A percentile compares a stretch with the other conserved stretches of the same genome.
Evolutionary conservation across 2,797 vertebrate species (phyloP).

Genomic region (Acanthurus lineatus): DNA sequence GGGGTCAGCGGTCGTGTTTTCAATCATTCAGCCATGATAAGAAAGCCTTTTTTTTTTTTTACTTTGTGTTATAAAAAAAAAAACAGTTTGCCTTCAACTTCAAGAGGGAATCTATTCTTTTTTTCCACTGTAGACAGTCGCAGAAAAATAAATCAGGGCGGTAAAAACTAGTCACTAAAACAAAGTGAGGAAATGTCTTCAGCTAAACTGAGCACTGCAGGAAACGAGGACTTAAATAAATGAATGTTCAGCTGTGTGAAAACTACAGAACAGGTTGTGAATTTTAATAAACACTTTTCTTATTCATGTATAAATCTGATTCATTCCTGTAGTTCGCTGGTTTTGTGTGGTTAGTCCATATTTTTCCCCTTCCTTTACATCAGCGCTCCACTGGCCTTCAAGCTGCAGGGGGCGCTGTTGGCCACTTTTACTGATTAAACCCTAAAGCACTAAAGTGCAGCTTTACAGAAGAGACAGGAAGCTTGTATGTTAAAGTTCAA

Average conservation of each 20-base stretch:
- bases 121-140: not conserved
- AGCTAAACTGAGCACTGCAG: not conserved
- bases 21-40: not conserved
- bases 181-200: too few species aligned
- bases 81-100: constrained; percentile 12
- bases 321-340: too few species aligned
- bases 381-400: not conserved
- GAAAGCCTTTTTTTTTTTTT: not conserved
- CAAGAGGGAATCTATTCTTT: not conserved
- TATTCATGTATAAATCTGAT: too few species aligned
- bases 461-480: not conserved
- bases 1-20: not conserved
- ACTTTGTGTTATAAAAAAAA: not conserved
- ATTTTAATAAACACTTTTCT: too few species aligned
- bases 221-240: not conserved
- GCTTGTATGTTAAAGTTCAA: not conserved
- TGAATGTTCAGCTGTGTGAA: not conserved
- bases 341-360: too few species aligned
- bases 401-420: constrained; percentile 23
- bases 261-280: too few species aligned
- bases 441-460: not conserved
- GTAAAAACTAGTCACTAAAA: too few species aligned
- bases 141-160: too few species aligned
- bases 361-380: too few species aligned
- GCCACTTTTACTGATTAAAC: constrained; percentile 1